These are phyloP conservation scores for Pentalonia nigronervosa DNA, from an alignment of 1,140 invertebrate species.

Conservation along the genomic window DNA sequence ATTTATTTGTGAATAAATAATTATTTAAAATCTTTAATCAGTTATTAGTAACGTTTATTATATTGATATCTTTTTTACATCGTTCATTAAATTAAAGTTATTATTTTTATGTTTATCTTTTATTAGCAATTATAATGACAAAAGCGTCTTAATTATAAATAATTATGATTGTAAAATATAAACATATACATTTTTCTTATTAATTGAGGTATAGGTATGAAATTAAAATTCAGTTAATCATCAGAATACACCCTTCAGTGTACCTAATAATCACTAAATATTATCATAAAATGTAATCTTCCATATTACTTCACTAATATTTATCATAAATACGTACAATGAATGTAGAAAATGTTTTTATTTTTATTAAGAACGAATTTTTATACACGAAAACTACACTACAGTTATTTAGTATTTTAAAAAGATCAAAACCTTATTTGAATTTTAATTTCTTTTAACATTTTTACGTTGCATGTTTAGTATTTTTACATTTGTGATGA, in stretches of 20 bases:
- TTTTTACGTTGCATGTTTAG: constrained; percentile 22
- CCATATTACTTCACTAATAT: background rate
- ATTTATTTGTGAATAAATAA: background rate
- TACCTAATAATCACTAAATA: background rate
- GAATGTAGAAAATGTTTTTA: background rate
- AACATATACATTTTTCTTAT: background rate
- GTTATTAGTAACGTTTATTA: background rate
- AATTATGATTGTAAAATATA: background rate
- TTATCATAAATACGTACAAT: background rate
- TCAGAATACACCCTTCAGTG: background rate
- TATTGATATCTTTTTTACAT: background rate
- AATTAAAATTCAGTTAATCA: constrained; percentile 25
- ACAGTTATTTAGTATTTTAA: background rate
- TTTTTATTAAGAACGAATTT: background rate
- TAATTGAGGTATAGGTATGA: background rate
- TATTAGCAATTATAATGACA: background rate
- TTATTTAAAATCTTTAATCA: background rate
- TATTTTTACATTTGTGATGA: constrained; percentile 16
- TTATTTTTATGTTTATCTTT: background rate
- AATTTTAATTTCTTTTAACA: constrained; percentile 37
- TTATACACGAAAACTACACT: background rate
- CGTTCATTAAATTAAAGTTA: background rate
- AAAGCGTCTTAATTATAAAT: background rate
- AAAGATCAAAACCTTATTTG: constrained; percentile 36
- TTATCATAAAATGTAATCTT: constrained; percentile 15